Evolutionary conservation across 2,888 invertebrate species (phyloP), one percentile per base, ranked within the genome.

Genomic region (Buathra laborator): DNA sequence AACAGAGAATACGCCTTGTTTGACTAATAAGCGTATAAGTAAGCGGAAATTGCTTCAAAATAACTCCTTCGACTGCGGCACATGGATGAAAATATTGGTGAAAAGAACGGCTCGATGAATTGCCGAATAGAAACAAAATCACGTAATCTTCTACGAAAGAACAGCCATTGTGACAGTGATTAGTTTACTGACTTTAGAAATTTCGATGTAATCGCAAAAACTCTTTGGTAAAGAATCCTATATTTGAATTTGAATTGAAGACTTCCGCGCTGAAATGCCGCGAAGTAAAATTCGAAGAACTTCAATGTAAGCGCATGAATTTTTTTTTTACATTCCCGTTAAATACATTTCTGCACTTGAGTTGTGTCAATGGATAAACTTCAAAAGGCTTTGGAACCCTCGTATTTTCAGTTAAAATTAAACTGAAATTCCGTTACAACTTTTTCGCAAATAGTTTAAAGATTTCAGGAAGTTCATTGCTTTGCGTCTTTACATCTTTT

Each of bases 21-120:
- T 37, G 3, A 44, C 16, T 56, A 75, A 79, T 71, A 10, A 71
- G 37, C 37, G 46, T 43, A 71, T 46, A 59, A 74, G 37, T 53
- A 74, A 51, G 68, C 72, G 78, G 79, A 83, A 79, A 59, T 59
- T 46, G 62, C 16, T 59, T 24, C 24, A 44, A 74, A 75, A 56
- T 10, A 14, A 24, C 6, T 37, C 46, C 46, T 76, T 46, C 14
- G n/a, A 16, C n/a, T 12, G 29, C n/a, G 46, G 14, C 24, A 7
- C 14, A 16, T 46, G n/a, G 37, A 1, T 4, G 0, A 16, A 12
- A 59, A 46, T 12, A 29, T 12, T 44, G 3, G 12, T 32, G 10
- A 32, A 59, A 56, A 29, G 44, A 59, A 48, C 5, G 14, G 43
- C 48, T 10, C 46, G 12, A 12, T 14, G 32, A 51, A 51, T 1